These are phyloP conservation scores for Benthosema pterotum DNA, from an alignment of 2,797 vertebrate genomes.

Conservation along the genomic window DNA sequence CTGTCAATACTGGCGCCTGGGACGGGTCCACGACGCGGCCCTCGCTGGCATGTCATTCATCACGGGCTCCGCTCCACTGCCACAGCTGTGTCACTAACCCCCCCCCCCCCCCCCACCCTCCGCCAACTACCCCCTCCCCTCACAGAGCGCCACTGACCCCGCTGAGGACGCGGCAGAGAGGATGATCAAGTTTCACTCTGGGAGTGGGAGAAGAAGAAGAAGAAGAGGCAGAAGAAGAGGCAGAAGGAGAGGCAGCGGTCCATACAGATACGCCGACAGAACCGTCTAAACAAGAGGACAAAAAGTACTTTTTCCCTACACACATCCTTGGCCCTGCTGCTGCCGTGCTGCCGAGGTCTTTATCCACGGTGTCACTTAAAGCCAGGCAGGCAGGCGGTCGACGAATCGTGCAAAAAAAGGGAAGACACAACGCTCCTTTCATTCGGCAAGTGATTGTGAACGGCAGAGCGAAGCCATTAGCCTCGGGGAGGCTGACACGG, in stretches of 20 bases:
- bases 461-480: constrained; percentile 52
- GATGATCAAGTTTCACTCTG: constrained; percentile 67
- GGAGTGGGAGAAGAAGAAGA: constrained; percentile 38
- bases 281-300: constrained; percentile 20
- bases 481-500: constrained; percentile 35
- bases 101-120: constrained; percentile 19
- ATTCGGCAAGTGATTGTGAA: constrained; percentile 15
- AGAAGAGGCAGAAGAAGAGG: no score
- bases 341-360: constrained; percentile 40
- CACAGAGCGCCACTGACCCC: constrained; percentile 64
- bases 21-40: constrained; percentile 56
- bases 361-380: constrained; percentile 57
- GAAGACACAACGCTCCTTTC: constrained; percentile 31
- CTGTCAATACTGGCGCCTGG: constrained; percentile 67
- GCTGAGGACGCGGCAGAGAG: constrained; percentile 59
- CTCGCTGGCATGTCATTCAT: constrained; percentile 78
- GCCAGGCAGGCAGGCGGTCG: constrained; percentile 30
- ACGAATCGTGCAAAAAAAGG: constrained; percentile 6
- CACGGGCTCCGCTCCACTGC: constrained; percentile 72
- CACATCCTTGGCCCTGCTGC: constrained; percentile 15
- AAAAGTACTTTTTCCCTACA: constrained; percentile 20
- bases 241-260: constrained; percentile 37
- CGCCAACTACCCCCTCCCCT: constrained; percentile 19
- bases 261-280: constrained; percentile 47
- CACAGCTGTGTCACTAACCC: constrained; percentile 71